Evolutionary conservation across 2,888 invertebrate species (phyloP), one percentile per base, ranked within the genome.

Genomic region (Spodoptera littoralis): DNA sequence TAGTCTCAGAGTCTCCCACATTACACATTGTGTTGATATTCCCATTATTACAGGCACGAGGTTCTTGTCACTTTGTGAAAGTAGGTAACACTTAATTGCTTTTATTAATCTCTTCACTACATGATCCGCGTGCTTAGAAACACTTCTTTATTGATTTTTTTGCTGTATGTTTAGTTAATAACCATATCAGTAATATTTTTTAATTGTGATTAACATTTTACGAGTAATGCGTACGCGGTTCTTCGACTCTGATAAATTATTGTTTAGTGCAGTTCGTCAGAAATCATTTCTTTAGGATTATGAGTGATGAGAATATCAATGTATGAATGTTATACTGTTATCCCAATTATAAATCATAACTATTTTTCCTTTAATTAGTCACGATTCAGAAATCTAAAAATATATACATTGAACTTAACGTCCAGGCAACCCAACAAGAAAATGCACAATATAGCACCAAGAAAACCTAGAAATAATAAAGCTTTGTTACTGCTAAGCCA

Each of bases 11-110:
- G 45, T 55, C 57, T 77, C 73, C 41, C 76, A 58, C 60, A 60
- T 53, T 12, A 52, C 30, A 52, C 77, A 77, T 77, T 79, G 79
- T 79, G 41, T 55, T 51, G 13, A 13, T 8, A 47, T 75, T 79
- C 77, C 54, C 79, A 79, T 79, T 63, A 75, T 70, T 75, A 63
- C 54, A 22, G 41, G 12, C 47, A 62, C 47, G 53, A 69, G 43
- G 53, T 51, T 52, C 61, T 66, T 69, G 49, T 48, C 27, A 50
- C 61, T 58, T 58, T 56, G 70, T 64, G 79, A 79, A 79, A 79
- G 79, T 69, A 52, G 64, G 56, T 58, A 60, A 61, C 63, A 65
- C 12, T 54, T 77, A 77, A 66, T 77, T 62, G 61, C 24, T 43
- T 60, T 13, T 51, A 57, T 64, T 68, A 64, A 75, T 76, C 60